Base-by-base conservation (phyloP, 1,140 invertebrate species). In the Micrasema longulum region DNA sequence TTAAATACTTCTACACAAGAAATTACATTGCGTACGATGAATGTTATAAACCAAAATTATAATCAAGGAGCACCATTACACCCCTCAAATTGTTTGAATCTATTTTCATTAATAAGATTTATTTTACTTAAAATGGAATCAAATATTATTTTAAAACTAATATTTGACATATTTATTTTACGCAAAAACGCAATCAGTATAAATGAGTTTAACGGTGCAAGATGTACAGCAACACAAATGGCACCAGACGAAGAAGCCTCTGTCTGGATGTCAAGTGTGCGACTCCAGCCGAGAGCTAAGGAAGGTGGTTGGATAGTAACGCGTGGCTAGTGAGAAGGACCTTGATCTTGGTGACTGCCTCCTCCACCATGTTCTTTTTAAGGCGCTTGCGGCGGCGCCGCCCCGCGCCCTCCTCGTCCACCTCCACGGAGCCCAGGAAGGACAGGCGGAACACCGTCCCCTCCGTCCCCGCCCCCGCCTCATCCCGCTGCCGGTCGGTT, bases 321-420 rank as follows among this genome's bases (percentile, higher is more conserved):
- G 45, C 22, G 47, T 12, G n/a, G 45, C 20, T 14, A 22, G 31
- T n/a, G 18, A 35, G 31, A 48, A 41, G 63, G 47, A 97, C 95
- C 94, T 98, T 98, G 78, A 98, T 96, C 87, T 96, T 94, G 79
- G 93, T 93, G 79, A 98, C 96, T 78, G 97, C 96, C 85, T 98
- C 95, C 87, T 98, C 96, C 76, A 97, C 97, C 90, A 94, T 94
- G 86, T 92, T 90, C 88, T 94, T 94, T 90, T 93, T 94, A 85
- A 91, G 90, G 77, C 92, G 86, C 83, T 91, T 91, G 80, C 91
- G 88, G 74, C 89, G 83, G 75, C 90, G 88, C 69, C 89, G 85
- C 80, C 89, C 89, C 82, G 82, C 83, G 78, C 85, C 86, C 83
- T 92, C 91, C 87, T 93, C 93, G 80, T 93, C 92, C 78, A 94